A percentile compares a stretch with the other conserved stretches of the same genome.
These are phyloP conservation scores for Hydra vulgaris DNA, from an alignment of 30 jellyfish, hydroid and myxozoan genomes.

Conservation along the genomic window DNA sequence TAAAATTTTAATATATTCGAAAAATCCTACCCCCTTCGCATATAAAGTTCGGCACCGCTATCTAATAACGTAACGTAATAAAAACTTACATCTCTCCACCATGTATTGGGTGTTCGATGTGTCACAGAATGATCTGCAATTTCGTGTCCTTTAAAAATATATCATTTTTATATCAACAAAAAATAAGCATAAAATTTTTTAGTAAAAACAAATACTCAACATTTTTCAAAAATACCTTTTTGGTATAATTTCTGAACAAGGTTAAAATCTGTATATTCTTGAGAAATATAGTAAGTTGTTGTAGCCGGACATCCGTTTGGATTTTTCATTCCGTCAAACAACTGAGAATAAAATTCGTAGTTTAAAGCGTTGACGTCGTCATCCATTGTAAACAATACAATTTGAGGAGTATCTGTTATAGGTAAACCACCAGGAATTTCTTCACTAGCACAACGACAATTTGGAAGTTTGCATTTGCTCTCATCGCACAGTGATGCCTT, in stretches of 20 bases:
- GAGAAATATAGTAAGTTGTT: slow-evolving; percentile 60
- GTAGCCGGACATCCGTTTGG: slow-evolving; percentile 88
- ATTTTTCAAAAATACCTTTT: slow-evolving; percentile 2
- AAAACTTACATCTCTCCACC: slow-evolving; percentile 45
- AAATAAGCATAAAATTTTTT: no score
- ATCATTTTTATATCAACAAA: neutral
- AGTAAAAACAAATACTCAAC: neutral
- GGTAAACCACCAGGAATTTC: slow-evolving; percentile 59
- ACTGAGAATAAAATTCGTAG: slow-evolving; percentile 18
- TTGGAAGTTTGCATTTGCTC: slow-evolving; percentile 44
- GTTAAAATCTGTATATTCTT: slow-evolving; percentile 47
- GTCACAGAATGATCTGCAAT: slow-evolving; percentile 78
- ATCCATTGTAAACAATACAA: slow-evolving; percentile 49
- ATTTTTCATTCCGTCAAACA: slow-evolving; percentile 37
- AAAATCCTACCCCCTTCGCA: no score
- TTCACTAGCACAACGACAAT: slow-evolving; percentile 54
- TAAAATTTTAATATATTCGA: no score
- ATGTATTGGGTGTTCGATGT: slow-evolving; percentile 47
- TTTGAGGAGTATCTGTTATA: slow-evolving; percentile 59
- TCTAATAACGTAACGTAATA: neutral
- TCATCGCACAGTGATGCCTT: slow-evolving; percentile 39
- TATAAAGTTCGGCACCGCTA: no score
- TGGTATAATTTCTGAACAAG: slow-evolving; percentile 27
- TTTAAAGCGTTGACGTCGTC: slow-evolving; percentile 45
- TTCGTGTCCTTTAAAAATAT: slow-evolving; percentile 43